Percentiles rank a stretch among this genome's conserved stretches.
phyloP scores from a whole-genome alignment of 2,888 invertebrate genomes.

The Geophilus truncorum region DNA sequence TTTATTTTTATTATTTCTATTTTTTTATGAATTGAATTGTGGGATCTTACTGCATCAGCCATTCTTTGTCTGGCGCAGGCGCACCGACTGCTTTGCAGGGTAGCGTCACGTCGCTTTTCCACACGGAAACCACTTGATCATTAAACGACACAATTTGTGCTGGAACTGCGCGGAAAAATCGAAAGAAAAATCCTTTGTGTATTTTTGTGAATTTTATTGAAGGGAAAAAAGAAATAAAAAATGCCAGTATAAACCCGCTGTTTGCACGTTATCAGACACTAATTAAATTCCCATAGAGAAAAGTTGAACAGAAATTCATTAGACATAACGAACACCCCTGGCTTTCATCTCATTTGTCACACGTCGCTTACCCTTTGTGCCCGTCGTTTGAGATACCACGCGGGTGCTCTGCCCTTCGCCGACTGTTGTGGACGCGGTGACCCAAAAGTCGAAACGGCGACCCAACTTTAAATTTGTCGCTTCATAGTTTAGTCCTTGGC shows the following conservation, averaged over 20 bases:
- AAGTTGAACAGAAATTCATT: constrained; percentile 1
- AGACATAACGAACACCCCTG: background rate
- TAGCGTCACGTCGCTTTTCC: constrained; percentile 78
- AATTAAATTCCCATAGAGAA: constrained; percentile 7
- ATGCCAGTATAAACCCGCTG: no score
- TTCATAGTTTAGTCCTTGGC: constrained; percentile 41
- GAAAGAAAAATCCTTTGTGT: background rate
- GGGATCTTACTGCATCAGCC: constrained; percentile 51
- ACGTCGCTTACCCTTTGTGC: constrained; percentile 54
- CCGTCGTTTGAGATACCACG: constrained; percentile 68
- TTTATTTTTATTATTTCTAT: background rate
- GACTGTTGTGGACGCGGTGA: constrained; percentile 71
- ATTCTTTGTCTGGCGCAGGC: constrained; percentile 68
- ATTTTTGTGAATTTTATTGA: background rate
- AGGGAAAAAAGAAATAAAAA: background rate
- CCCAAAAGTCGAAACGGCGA: constrained; percentile 55
- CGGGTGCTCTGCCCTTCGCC: constrained; percentile 78
- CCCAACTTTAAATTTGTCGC: constrained; percentile 43
- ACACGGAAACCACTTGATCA: constrained; percentile 55
- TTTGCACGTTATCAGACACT: background rate
- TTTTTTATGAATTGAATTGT: background rate
- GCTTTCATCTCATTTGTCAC: constrained; percentile 1
- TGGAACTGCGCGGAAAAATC: constrained; percentile 56
- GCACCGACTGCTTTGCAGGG: constrained; percentile 80
- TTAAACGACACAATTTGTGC: constrained; percentile 86